These are phyloP conservation scores for Lerema accius DNA, from an alignment of 1,140 invertebrate genomes.

Conservation along the genomic window DNA sequence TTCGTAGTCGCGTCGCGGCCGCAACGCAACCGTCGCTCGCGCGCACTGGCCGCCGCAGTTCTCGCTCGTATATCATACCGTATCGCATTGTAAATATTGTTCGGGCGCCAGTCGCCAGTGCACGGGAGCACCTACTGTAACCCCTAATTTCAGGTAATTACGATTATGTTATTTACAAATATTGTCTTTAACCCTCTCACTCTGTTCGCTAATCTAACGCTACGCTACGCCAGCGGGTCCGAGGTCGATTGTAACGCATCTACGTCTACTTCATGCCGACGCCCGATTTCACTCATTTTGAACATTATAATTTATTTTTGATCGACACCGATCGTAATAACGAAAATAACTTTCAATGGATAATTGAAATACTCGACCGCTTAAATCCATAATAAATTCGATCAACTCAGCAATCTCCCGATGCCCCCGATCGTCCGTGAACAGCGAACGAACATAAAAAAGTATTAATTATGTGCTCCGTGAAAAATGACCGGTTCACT, in stretches of 20 bases:
- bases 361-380: conserved; percentile 71
- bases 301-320: conserved; percentile 53
- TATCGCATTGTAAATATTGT: conserved; percentile 7
- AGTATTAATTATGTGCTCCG: conserved; percentile 47
- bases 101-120: conserved; percentile 21
- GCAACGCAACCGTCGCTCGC: conserved; percentile 50
- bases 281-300: conserved; percentile 60
- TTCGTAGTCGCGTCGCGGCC: conserved; percentile 68
- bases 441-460: conserved; percentile 58
- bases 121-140: conserved; percentile 62
- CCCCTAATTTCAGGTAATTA: conserved; percentile 77
- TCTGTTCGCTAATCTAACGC: conserved; percentile 79
- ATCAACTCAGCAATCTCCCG: conserved; percentile 73
- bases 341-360: conserved; percentile 62
- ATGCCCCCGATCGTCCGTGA: conserved; percentile 61
- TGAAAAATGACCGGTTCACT: conserved; percentile 47
- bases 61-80: too few species aligned
- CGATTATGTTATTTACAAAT: conserved; percentile 82
- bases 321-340: conserved; percentile 60
- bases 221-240: conserved; percentile 76
- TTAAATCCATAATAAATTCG: conserved; percentile 82
- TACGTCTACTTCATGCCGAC: conserved; percentile 73
- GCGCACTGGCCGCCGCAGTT: conserved; percentile 29
- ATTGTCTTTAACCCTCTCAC: conserved; percentile 84
- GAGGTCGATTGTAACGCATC: conserved; percentile 75